Evolutionary conservation across 2,888 invertebrate species (phyloP), one percentile per base, ranked within the genome.

Genomic region (Zygothrica quintamaculata): DNA sequence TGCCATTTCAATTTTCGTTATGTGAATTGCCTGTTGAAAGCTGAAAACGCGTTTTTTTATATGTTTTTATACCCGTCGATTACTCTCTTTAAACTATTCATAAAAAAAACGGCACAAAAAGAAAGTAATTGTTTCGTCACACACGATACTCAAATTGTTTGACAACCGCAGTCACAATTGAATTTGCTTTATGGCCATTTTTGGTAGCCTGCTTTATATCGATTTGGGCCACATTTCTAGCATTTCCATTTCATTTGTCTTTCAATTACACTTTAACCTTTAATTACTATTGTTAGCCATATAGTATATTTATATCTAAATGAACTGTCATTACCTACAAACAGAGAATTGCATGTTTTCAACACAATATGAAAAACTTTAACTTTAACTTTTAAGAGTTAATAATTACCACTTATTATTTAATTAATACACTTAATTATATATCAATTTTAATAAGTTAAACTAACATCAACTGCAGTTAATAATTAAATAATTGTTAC

Each of bases 1-100:
- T 84, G 85, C 82, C 84, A 77, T 79, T 84, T 84, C 82, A 84
- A 84, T 82, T 84, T 82, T 84, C 76, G 82, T 84, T 84, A 84
- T 76, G 74, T 65, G 68, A 66, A 72, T 77, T 69, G 68, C 68
- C 62, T 29, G 65, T 69, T 65, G 64, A 59, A 55, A 65, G 46
- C 55, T 44, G 53, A 47, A 62, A 44, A 43, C 56, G 50, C 47
- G 9, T 8, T 40, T 42, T 62, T 61, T n/a, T n/a, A n/a, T n/a
- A n/a, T n/a, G n/a, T n/a, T n/a, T n/a, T n/a, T n/a, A n/a, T 57
- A 37, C 55, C 52, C 59, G 33, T 29, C 15, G 39, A 11, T 43
- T 34, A 31, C 58, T 46, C 47, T 42, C 46, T 60, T 55, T 36
- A 64, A 67, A 76, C 78, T 81, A 73, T 78, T n/a, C n/a, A n/a